These are phyloP conservation scores for Thecocarcelia acutangulata DNA, from an alignment of 2,888 invertebrate species.

Conservation along the genomic window DNA sequence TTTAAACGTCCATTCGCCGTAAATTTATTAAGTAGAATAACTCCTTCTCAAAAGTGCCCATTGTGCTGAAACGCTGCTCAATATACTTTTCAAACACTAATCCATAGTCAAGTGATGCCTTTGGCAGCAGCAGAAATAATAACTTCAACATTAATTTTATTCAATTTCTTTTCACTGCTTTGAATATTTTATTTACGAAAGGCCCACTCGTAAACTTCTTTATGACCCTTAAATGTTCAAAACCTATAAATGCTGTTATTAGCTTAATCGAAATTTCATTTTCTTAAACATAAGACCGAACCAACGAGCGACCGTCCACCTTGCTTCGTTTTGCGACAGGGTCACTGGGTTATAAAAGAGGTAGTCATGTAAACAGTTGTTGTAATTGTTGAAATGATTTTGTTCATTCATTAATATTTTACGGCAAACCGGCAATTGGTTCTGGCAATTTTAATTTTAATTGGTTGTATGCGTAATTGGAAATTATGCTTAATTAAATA, in stretches of 20 bases:
- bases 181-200: constrained; percentile 27
- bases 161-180: constrained; percentile 41
- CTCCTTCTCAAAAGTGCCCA: constrained; percentile 10
- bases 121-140: constrained; percentile 24
- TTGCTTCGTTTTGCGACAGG: neutral
- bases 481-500: constrained; percentile 65
- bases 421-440: constrained; percentile 62
- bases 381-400: constrained; percentile 23
- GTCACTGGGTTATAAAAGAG: constrained; percentile 35
- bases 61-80: constrained; percentile 44
- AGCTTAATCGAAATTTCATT: constrained; percentile 62
- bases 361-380: neutral
- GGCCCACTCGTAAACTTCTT: constrained; percentile 59
- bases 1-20: constrained; percentile 19
- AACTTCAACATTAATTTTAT: constrained; percentile 10
- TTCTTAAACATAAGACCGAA: constrained; percentile 14
- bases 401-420: constrained; percentile 64
- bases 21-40: constrained; percentile 31
- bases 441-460: constrained; percentile 67
- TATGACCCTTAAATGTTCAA: constrained; percentile 65
- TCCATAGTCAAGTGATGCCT: constrained; percentile 34
- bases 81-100: constrained; percentile 54
- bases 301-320: constrained; percentile 1
- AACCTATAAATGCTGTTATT: constrained; percentile 66
- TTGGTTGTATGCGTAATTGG: constrained; percentile 65